Conservation (phyloP, 2,797 vertebrate genomes). For the Falco peregrinus region DNA sequence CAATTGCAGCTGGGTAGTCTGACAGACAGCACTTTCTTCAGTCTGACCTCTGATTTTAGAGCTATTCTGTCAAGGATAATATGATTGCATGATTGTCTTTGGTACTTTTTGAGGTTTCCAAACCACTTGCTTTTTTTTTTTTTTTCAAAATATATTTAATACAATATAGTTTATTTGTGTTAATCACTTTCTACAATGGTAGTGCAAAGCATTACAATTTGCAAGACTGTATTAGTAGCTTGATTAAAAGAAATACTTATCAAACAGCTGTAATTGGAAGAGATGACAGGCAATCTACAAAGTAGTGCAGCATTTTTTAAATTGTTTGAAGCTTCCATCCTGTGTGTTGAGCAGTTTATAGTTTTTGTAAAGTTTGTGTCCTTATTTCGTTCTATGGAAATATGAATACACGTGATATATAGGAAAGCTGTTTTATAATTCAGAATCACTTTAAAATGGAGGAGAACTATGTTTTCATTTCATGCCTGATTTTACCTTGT, state of each 20-base stretch:
- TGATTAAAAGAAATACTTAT: not conserved
- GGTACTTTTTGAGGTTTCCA: not conserved
- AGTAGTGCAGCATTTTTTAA: not conserved
- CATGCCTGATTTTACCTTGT: not conserved
- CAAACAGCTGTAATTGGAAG: not conserved
- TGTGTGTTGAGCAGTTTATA: not conserved
- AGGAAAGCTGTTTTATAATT: not conserved
- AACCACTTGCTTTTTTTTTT: not conserved
- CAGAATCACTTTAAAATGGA: not conserved
- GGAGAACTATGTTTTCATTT: not conserved
- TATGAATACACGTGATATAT: not conserved
- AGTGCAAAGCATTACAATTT: not conserved
- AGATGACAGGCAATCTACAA: not conserved
- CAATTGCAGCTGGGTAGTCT: not conserved
- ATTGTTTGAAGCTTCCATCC: not conserved
- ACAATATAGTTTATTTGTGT: not conserved
- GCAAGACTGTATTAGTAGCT: not conserved
- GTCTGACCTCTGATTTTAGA: not conserved
- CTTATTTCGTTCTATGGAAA: not conserved
- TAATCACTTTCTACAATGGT: not conserved
- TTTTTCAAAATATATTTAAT: not conserved
- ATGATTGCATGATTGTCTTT: not conserved
- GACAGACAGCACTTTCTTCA: not conserved
- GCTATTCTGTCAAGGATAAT: not conserved
- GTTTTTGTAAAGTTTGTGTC: not conserved